Conservation (phyloP, 2,888 invertebrate genomes). For the Sminthurides aquaticus region DNA sequence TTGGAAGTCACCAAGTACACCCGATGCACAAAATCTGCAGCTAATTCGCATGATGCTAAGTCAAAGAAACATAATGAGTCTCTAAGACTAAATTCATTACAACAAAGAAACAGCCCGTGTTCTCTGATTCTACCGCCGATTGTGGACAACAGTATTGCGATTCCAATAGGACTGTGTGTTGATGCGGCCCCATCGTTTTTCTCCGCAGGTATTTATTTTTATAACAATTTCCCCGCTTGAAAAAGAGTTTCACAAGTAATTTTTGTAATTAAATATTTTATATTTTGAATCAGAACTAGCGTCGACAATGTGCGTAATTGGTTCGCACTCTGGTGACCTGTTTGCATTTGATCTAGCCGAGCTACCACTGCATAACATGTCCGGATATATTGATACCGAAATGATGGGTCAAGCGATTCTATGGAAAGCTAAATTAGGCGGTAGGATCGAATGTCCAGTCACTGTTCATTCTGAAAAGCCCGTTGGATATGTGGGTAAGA, state of each 20-base stretch:
- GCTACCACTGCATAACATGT: not conserved
- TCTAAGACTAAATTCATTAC: not conserved
- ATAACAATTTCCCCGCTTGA: no score
- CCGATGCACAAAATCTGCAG: not conserved
- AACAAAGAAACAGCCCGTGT: not conserved
- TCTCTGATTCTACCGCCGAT: not conserved
- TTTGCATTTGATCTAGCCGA: slow-evolving; percentile 6
- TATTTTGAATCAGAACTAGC: slow-evolving; percentile 3
- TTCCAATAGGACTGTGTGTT: slow-evolving; percentile 25
- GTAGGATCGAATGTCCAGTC: no score
- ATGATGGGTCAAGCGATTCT: no score
- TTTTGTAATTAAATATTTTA: not conserved
- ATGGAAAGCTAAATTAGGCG: no score
- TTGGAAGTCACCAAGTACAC: not conserved
- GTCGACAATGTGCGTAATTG: slow-evolving; percentile 13
- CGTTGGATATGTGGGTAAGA: slow-evolving; percentile 16
- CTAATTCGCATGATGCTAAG: not conserved
- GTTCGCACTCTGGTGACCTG: slow-evolving; percentile 21
- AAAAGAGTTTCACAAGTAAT: no score
- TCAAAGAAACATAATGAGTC: not conserved
- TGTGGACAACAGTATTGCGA: not conserved
- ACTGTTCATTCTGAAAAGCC: no score
- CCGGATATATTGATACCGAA: not conserved
- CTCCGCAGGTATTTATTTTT: not conserved
- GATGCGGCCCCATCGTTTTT: slow-evolving; percentile 23